Percentiles rank a stretch among this genome's conserved stretches.
Conservation (phyloP, 1,140 invertebrate species). For the Neelides sp. region DNA sequence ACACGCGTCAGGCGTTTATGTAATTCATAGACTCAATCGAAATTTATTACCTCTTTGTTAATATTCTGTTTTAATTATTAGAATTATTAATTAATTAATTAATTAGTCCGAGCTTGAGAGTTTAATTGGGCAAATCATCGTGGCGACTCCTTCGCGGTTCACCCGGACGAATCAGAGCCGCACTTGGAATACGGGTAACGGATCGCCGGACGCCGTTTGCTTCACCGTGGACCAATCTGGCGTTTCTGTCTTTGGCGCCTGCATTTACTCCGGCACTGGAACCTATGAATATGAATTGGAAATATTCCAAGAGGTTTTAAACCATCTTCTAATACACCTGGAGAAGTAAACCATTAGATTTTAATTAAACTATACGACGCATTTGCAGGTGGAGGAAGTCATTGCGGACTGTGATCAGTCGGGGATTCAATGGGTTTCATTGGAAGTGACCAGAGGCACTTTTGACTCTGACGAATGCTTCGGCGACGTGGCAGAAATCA, state of each 20-base stretch:
- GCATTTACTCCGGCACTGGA: slow-evolving; percentile 75
- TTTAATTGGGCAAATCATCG: slow-evolving; percentile 51
- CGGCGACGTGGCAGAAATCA: slow-evolving; percentile 68
- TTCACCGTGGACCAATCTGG: slow-evolving; percentile 83
- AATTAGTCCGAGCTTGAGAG: slow-evolving; percentile 34
- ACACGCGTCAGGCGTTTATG: slow-evolving; percentile 53
- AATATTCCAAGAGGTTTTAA: slow-evolving; percentile 63
- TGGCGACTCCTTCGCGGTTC: slow-evolving; percentile 78
- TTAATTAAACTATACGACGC: slow-evolving; percentile 1
- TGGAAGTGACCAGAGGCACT: slow-evolving; percentile 56
- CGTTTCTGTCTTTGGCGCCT: slow-evolving; percentile 71
- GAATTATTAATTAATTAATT: slow-evolving; percentile 2
- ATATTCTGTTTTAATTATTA: slow-evolving; percentile 4
- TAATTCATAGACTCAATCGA: slow-evolving; percentile 34
- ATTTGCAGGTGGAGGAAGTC: slow-evolving; percentile 17
- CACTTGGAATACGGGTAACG: slow-evolving; percentile 94
- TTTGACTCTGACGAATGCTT: slow-evolving; percentile 63
- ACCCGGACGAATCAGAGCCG: slow-evolving; percentile 72
- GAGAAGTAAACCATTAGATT: background rate
- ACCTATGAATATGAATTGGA: slow-evolving; percentile 84
- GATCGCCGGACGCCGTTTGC: slow-evolving; percentile 89
- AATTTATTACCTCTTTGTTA: slow-evolving; percentile 13
- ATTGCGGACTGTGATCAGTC: slow-evolving; percentile 24
- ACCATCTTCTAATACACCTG: background rate
- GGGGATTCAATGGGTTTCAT: slow-evolving; percentile 49